Percentiles rank a stretch among this genome's conserved stretches.
Conservation (phyloP, 2,888 invertebrate species). For the Chloromyia formosa region DNA sequence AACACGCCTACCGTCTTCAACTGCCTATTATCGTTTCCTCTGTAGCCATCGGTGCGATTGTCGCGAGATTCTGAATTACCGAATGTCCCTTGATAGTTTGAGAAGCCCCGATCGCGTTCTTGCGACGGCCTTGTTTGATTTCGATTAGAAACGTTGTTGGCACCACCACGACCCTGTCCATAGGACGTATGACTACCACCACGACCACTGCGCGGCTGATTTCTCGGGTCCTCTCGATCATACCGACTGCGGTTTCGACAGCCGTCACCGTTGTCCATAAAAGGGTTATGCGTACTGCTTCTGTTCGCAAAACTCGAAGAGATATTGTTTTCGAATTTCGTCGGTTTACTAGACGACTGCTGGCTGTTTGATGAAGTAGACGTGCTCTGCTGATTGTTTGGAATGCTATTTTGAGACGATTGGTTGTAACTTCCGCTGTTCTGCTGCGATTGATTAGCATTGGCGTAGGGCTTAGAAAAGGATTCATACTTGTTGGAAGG, state of each 20-base stretch:
- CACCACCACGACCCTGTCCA: conserved; percentile 6
- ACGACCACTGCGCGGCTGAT: background rate
- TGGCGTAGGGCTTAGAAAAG: background rate
- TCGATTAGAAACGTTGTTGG: conserved; percentile 49
- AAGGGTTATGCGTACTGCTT: conserved; percentile 9
- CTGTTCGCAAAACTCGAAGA: conserved; percentile 60
- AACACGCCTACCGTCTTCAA: conserved; percentile 24
- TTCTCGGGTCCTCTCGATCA: conserved; percentile 45
- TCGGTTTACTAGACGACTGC: background rate
- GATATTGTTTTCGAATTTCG: conserved; percentile 62
- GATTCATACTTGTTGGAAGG: conserved; percentile 48
- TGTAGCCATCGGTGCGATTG: background rate
- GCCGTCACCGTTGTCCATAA: conserved; percentile 42
- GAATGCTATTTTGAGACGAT: conserved; percentile 37
- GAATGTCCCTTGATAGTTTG: background rate
- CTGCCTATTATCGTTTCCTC: conserved; percentile 26
- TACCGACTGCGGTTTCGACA: conserved; percentile 35
- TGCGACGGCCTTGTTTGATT: conserved; percentile 30
- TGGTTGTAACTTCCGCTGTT: conserved; percentile 39
- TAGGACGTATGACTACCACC: background rate
- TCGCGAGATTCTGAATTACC: background rate
- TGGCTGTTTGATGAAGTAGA: background rate
- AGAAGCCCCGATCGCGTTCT: conserved; percentile 29
- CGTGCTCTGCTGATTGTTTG: conserved; percentile 6
- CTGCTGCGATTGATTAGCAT: conserved; percentile 44